Evolutionary conservation across 2,797 vertebrate species (phyloP), one percentile per base, ranked within the genome.

Genomic region (Alosa sapidissima): DNA sequence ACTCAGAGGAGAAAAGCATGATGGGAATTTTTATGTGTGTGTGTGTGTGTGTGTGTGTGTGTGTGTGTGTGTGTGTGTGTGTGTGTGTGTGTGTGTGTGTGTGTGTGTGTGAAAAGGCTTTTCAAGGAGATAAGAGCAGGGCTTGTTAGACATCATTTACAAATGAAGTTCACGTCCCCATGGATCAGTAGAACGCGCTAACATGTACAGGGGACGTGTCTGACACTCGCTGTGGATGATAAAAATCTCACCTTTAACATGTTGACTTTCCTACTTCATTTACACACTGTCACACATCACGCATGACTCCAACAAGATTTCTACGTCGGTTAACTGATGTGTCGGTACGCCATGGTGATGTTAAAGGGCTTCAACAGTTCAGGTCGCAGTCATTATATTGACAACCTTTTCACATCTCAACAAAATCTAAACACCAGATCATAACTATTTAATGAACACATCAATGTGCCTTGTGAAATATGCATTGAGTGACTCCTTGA

Each of bases 171-270:
- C 55, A 58, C 11, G 9, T 65, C 62, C 62, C 62, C 11, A 24
- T 65, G 24, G 62, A 65, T 65, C 24, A 65, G 24, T 11, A 10
- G 24, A 13, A 65, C 62, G 33, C 36, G 33, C 68, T 41, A 36
- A 75, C 33, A 45, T 5, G 16, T 11, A 14, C 68, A 75, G 13
- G 14, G 33, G 68, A 45, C 41, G 41, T 75, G 11, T 41, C 28
- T 28, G 14, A 75, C 68, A 75, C 68, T 41, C 41, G 14, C 14
- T 14, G 33, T 1, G 13, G 36, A 41, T 75, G 68, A 16, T 75
- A 41, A 75, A 36, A 75, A 75, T 75, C 68, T 45, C 68, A 75
- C 68, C 68, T 75, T 33, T 45, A 75, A 75, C 68, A 75, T 75
- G 68, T 36, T 75, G 68, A 75, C 36, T 72, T 13, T 75, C 14